These are phyloP conservation scores for Allygus modestus DNA, from an alignment of 2,888 invertebrate species.

Conservation along the genomic window DNA sequence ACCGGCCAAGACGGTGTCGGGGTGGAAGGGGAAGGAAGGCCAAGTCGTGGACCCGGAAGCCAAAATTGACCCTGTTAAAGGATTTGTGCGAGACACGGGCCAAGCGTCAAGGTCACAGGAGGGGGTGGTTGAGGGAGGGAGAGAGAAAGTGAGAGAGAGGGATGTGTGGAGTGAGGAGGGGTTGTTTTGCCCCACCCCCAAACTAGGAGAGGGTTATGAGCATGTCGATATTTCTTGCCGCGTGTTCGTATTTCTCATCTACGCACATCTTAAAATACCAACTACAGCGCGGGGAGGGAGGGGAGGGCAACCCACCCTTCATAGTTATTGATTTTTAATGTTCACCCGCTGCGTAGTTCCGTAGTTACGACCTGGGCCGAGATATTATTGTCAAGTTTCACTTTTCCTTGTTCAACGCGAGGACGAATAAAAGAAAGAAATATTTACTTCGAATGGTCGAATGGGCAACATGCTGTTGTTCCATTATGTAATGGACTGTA, in stretches of 20 bases:
- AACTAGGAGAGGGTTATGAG: conserved; percentile 55
- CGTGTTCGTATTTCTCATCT: conserved; percentile 56
- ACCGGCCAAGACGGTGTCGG: neutral
- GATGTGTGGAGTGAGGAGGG: neutral
- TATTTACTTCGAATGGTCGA: no score
- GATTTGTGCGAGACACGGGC: conserved; percentile 54
- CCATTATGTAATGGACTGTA: no score
- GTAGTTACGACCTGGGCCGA: conserved; percentile 4
- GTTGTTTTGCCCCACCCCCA: conserved; percentile 42
- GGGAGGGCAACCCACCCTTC: neutral
- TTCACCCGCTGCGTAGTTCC: conserved; percentile 14
- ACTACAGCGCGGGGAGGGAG: neutral
- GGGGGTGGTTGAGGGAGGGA: conserved; percentile 8
- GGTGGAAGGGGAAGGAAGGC: neutral
- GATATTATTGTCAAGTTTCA: neutral
- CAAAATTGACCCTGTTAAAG: conserved; percentile 60
- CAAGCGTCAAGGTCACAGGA: conserved; percentile 49
- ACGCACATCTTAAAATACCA: conserved; percentile 59
- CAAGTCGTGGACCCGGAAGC: conserved; percentile 40
- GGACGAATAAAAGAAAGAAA: neutral
- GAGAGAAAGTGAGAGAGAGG: neutral
- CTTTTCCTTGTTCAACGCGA: neutral
- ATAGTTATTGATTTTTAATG: conserved; percentile 55
- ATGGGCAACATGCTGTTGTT: no score
- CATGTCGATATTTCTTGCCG: conserved; percentile 59